Conservation (phyloP, 2,113 vertebrate species). For the Cinclus cinclus region DNA sequence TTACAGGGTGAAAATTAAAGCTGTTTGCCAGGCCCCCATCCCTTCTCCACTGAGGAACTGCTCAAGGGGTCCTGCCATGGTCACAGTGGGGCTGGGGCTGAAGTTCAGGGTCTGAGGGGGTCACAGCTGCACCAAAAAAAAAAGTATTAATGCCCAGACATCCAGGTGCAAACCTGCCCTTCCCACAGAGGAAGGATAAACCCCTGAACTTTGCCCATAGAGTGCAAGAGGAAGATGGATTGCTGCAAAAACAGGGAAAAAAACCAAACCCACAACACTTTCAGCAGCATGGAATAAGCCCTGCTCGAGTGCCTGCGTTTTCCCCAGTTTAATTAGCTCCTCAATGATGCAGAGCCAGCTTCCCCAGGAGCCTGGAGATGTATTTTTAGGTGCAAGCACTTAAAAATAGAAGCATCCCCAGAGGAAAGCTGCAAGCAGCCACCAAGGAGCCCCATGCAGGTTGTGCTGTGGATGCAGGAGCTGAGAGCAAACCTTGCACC, state of each 20-base stretch:
- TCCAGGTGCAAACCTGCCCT: background rate
- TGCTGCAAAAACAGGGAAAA: rapidly evolving
- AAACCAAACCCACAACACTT: background rate
- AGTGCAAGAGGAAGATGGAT: rapidly evolving
- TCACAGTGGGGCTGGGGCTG: background rate
- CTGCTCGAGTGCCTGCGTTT: background rate
- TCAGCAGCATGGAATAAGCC: background rate
- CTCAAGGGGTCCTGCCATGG: rapidly evolving
- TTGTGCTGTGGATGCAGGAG: background rate
- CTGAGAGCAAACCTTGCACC: background rate
- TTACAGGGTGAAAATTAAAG: background rate
- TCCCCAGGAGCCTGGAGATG: background rate
- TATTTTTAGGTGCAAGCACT: slow-evolving; percentile 38
- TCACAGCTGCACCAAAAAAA: background rate
- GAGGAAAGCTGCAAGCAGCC: background rate
- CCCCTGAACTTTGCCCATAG: rapidly evolving
- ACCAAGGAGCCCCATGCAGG: background rate
- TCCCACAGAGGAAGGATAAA: background rate
- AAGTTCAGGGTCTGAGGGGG: background rate
- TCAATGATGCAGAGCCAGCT: background rate
- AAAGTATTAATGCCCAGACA: background rate
- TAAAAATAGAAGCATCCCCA: background rate
- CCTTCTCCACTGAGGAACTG: background rate
- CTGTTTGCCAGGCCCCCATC: background rate
- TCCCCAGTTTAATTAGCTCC: slow-evolving; percentile 23